phyloP scores from a whole-genome alignment of 2,113 vertebrate species.

The Ariopsis seemanni region DNA sequence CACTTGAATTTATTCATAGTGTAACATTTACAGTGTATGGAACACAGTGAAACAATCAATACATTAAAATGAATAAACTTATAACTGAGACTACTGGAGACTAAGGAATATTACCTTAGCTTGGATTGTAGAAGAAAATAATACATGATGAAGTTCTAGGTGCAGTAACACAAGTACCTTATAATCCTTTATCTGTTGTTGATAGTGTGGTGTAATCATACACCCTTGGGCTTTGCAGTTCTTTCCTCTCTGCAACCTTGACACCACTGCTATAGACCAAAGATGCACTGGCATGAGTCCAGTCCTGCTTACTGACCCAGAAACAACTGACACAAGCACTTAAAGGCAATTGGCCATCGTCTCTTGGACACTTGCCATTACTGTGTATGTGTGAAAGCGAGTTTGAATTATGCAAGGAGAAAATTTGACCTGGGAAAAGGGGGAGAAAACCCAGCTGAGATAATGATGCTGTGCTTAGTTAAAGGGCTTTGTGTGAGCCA shows the following conservation, averaged over 20 bases:
- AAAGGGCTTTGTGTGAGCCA: constrained; percentile 48
- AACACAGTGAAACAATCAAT: not conserved
- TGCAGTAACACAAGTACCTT: constrained; percentile 27
- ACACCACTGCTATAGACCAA: not conserved
- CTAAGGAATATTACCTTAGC: not conserved
- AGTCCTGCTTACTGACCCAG: constrained; percentile 63
- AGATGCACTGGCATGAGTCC: constrained; percentile 48
- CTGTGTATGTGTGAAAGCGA: constrained; percentile 7
- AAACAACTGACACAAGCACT: constrained; percentile 68
- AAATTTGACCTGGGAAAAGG: constrained; percentile 13
- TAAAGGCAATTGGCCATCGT: constrained; percentile 65
- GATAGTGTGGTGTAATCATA: constrained; percentile 2
- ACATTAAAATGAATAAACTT: not conserved
- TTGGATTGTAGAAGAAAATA: not conserved
- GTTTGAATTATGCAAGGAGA: constrained; percentile 20
- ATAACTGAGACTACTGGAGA: not conserved
- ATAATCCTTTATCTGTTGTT: constrained; percentile 49
- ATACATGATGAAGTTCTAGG: constrained; percentile 1
- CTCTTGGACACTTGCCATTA: constrained; percentile 57
- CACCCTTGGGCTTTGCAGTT: not conserved
- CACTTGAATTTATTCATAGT: not conserved
- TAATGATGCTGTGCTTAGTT: constrained; percentile 39
- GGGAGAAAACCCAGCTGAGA: constrained; percentile 53
- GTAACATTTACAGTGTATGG: not conserved
- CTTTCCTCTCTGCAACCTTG: constrained; percentile 19